Evolutionary conservation across 2,113 vertebrate genomes (phyloP).

Genomic region (Tympanuchus pallidicinctus): DNA sequence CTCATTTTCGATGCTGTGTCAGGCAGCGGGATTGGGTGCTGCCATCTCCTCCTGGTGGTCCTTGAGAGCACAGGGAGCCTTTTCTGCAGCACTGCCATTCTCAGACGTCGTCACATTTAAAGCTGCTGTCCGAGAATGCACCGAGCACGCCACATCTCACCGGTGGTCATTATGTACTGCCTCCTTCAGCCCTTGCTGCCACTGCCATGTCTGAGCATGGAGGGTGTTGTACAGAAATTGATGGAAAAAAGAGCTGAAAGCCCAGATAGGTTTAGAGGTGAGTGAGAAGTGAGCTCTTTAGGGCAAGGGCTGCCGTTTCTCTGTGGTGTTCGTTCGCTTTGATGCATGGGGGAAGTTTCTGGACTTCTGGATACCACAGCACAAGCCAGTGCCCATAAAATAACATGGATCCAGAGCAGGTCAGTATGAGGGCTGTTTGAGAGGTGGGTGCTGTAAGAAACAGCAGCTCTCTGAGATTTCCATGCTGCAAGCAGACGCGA

Average conservation of each 20-base stretch:
- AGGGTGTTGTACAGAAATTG: fast-evolving
- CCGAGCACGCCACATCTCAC: not conserved
- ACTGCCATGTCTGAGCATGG: not conserved
- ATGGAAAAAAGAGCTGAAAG: not conserved
- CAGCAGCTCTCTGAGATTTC: fast-evolving
- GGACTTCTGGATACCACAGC: fast-evolving
- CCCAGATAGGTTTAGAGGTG: fast-evolving
- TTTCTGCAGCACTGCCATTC: not conserved
- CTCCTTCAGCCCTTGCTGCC: not conserved
- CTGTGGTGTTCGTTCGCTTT: fast-evolving
- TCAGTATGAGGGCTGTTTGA: fast-evolving
- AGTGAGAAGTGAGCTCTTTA: not conserved
- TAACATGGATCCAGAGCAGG: fast-evolving
- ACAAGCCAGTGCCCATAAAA: not conserved
- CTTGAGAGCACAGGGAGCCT: not conserved
- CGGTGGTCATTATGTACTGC: fast-evolving
- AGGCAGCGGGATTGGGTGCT: fast-evolving
- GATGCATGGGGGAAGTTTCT: not conserved
- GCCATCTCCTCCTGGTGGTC: not conserved
- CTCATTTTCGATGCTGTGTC: fast-evolving
- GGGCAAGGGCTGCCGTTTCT: not conserved
- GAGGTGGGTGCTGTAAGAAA: fast-evolving
- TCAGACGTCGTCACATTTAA: not conserved
- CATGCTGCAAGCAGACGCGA: not conserved
- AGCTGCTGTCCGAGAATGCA: not conserved